Conservation (phyloP, 2,888 invertebrate genomes). For the Vandiemenella viatica region DNA sequence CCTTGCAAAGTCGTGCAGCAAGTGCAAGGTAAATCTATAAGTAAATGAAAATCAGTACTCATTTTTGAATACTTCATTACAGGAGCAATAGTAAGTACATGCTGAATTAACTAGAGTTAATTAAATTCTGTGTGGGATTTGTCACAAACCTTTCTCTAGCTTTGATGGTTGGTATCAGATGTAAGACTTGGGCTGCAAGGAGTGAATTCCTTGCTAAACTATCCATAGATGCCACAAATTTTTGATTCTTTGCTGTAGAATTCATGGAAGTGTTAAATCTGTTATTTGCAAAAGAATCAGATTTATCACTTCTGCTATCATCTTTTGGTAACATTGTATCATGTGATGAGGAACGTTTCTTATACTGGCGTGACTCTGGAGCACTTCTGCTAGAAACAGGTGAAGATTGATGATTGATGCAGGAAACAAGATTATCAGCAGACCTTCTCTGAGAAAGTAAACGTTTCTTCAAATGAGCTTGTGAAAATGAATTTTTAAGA, state of each 20-base stretch:
- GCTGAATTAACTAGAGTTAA: too few species aligned
- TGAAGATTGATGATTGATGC: constrained; percentile 27
- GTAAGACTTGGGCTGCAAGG: constrained; percentile 62
- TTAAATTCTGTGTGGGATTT: too few species aligned
- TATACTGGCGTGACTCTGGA: constrained; percentile 21
- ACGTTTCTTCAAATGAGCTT: constrained; percentile 21
- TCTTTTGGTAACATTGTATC: constrained; percentile 21
- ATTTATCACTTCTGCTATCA: neutral
- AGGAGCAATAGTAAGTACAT: too few species aligned
- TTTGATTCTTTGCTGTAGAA: constrained; percentile 12
- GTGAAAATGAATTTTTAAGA: constrained; percentile 1
- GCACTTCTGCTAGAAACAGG: constrained; percentile 28
- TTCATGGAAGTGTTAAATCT: constrained; percentile 21
- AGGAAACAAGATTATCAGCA: constrained; percentile 26
- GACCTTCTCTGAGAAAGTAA: constrained; percentile 26
- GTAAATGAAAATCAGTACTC: too few species aligned
- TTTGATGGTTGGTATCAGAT: constrained; percentile 67
- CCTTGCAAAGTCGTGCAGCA: too few species aligned
- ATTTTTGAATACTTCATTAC: too few species aligned
- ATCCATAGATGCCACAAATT: constrained; percentile 34
- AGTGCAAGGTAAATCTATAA: too few species aligned
- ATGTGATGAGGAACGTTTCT: constrained; percentile 27
- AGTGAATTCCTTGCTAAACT: constrained; percentile 58
- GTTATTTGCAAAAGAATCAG: constrained; percentile 20
- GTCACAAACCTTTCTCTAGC: constrained; percentile 58